phyloP scores from a whole-genome alignment of 2,797 vertebrate genomes.

The Oreonectes daqikongensis region DNA sequence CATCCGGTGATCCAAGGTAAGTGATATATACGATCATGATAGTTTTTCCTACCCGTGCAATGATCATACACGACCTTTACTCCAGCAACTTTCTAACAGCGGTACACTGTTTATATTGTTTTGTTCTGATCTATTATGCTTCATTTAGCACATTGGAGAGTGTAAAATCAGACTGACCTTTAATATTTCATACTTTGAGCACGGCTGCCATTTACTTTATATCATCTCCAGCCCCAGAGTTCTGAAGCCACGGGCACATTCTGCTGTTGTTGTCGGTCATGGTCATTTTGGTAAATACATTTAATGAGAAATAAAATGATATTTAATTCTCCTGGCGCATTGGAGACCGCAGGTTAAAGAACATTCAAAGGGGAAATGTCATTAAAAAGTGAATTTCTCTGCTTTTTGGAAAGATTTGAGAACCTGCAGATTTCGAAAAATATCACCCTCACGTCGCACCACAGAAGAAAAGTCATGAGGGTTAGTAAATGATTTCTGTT shows the following conservation, averaged over 20 bases:
- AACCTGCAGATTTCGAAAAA: neutral
- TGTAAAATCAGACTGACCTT: slow-evolving; percentile 67
- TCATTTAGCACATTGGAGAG: slow-evolving; percentile 55
- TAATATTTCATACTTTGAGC: slow-evolving; percentile 39
- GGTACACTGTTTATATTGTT: slow-evolving; percentile 28
- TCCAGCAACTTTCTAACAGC: neutral
- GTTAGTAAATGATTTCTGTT: too few species aligned
- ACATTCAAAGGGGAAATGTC: slow-evolving; percentile 23
- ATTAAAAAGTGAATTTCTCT: neutral
- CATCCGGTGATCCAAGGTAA: neutral
- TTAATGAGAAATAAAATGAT: slow-evolving; percentile 37
- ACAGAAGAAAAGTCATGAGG: too few species aligned
- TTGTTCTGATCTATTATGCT: slow-evolving; percentile 28
- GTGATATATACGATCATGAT: neutral
- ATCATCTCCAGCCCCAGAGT: slow-evolving; percentile 21
- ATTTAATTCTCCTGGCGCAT: neutral
- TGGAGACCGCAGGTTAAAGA: slow-evolving; percentile 1
- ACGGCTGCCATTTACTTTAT: slow-evolving; percentile 42
- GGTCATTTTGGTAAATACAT: slow-evolving; percentile 19
- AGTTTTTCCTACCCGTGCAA: neutral
- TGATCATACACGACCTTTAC: slow-evolving; percentile 13
- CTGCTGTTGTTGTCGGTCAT: slow-evolving; percentile 23
- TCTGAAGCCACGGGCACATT: slow-evolving; percentile 12
- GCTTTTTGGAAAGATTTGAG: neutral
- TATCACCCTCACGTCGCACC: too few species aligned